phyloP scores from a whole-genome alignment of 1,140 invertebrate species.

The Trachymyrmex cornetzi region DNA sequence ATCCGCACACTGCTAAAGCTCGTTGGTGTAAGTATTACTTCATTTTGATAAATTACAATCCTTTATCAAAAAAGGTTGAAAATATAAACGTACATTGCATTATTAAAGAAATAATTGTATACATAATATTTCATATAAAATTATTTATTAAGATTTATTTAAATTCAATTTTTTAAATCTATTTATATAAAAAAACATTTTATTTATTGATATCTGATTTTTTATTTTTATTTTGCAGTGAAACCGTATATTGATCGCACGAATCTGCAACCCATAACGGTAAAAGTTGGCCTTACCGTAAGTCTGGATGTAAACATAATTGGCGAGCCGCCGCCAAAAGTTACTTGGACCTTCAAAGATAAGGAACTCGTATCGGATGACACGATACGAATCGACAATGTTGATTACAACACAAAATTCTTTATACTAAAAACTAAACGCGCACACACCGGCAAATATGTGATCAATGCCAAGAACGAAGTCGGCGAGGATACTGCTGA shows the following conservation, averaged over 20 bases:
- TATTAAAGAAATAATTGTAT: background rate
- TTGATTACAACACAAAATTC: conserved; percentile 97
- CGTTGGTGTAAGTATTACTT: conserved; percentile 92
- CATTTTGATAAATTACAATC: conserved; percentile 4
- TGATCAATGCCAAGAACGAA: conserved; percentile 96
- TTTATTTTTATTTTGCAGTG: conserved; percentile 87
- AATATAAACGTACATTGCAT: background rate
- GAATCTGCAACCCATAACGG: conserved; percentile 93
- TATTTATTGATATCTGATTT: background rate
- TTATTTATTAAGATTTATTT: background rate
- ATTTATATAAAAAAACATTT: background rate
- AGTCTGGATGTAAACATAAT: conserved; percentile 96
- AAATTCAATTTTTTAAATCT: background rate
- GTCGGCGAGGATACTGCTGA: conserved; percentile 98
- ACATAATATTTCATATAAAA: background rate
- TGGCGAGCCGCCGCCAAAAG: conserved; percentile 97
- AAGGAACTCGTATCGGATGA: conserved; percentile 90
- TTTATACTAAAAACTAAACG: conserved; percentile 94
- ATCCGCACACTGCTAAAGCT: conserved; percentile 98
- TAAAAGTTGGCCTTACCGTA: conserved; percentile 97
- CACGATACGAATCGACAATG: conserved; percentile 92
- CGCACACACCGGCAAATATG: conserved; percentile 96
- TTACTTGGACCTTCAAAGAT: conserved; percentile 96
- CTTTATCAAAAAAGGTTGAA: background rate
- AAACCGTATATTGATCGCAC: conserved; percentile 97